Evolutionary conservation across 64 coral and sea anemone species (phyloP).

Genomic region (Pocillopora verrucosa): DNA sequence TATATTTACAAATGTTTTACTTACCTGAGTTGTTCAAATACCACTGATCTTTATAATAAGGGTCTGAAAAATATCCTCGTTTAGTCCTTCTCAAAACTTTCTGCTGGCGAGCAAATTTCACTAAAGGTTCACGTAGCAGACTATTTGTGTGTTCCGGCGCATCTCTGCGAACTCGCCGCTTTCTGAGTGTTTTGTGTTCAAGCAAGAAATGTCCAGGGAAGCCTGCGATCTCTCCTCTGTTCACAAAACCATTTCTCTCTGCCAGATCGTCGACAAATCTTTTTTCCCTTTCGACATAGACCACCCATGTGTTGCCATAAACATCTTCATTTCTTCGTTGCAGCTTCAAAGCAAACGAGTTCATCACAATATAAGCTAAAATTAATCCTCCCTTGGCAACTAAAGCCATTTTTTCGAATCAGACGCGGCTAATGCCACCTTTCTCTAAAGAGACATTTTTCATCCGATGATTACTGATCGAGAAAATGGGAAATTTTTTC

Average conservation of each 20-base stretch:
- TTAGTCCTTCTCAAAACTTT: constrained; percentile 79
- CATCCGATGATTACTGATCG: constrained; percentile 9
- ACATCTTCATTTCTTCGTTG: constrained; percentile 7
- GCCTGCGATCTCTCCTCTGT: constrained; percentile 76
- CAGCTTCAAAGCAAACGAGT: constrained; percentile 7
- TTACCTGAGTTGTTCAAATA: constrained; percentile 91
- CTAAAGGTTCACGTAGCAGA: constrained; percentile 72
- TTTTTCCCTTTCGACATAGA: constrained; percentile 68
- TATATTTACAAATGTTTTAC: neutral
- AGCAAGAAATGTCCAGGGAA: constrained; percentile 69
- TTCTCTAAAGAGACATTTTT: constrained; percentile 8
- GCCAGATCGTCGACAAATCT: constrained; percentile 87
- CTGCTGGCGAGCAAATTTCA: constrained; percentile 83
- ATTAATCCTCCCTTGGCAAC: constrained; percentile 12
- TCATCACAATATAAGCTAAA: constrained; percentile 19
- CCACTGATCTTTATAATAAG: constrained; percentile 80
- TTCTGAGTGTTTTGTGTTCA: constrained; percentile 65
- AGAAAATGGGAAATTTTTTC: neutral
- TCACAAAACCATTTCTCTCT: constrained; percentile 72
- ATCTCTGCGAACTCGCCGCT: constrained; percentile 53
- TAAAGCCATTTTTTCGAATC: constrained; percentile 8
- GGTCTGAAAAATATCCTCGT: constrained; percentile 73
- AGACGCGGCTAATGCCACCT: neutral
- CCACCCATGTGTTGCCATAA: constrained; percentile 93
- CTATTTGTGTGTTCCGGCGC: constrained; percentile 46